phyloP scores from a whole-genome alignment of 2,113 vertebrate species.

The Bambusicola thoracicus region DNA sequence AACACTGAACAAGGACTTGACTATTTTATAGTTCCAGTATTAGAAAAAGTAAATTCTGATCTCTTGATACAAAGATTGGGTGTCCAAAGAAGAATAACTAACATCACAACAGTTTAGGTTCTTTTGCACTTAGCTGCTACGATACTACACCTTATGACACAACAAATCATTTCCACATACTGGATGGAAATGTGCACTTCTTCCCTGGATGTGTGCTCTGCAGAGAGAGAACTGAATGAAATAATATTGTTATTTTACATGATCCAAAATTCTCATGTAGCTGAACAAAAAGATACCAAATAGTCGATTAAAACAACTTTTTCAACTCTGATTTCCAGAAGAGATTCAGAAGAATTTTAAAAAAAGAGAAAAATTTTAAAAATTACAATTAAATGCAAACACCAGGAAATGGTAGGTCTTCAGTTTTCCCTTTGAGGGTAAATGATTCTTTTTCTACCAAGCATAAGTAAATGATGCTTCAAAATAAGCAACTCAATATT shows the following conservation, averaged over 20 bases:
- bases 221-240: neutral
- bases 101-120: neutral
- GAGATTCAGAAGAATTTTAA: neutral
- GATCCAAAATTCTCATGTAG: neutral
- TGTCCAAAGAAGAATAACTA: neutral
- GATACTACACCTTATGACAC: neutral
- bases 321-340: neutral
- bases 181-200: neutral
- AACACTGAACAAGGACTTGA: neutral
- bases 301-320: neutral
- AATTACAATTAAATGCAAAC: neutral
- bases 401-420: neutral
- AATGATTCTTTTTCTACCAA: neutral
- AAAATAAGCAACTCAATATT: neutral
- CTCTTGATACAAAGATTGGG: neutral
- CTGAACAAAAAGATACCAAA: neutral
- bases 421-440: neutral
- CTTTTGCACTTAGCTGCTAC: neutral
- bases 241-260: neutral
- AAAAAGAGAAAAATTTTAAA: neutral
- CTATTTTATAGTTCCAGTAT: neutral
- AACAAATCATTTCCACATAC: neutral
- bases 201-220: neutral
- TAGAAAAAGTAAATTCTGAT: neutral
- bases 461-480: neutral